Base-by-base conservation (phyloP, 2,113 vertebrate genomes). In the Corapipo altera region DNA sequence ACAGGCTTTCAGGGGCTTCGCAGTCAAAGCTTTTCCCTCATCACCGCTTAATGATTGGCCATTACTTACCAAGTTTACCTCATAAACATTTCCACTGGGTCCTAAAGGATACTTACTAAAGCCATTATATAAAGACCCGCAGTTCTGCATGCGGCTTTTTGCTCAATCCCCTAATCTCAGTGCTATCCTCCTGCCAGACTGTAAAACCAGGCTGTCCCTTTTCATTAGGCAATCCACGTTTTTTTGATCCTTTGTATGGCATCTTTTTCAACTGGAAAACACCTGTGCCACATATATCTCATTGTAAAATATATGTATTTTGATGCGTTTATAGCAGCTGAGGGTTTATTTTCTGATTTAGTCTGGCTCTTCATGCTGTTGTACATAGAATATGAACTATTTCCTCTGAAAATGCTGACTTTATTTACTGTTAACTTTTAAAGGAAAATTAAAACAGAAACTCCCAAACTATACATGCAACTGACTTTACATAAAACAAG, bases 81-180 rank as follows among this genome's bases (percentile, higher is more conserved):
- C 94, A 19, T 86, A 72, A 93, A 75, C 77, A 46, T 80, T 96
- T 96, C 96, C 35, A 5, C 96, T 74, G 93, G 94, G 94, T 96
- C 97, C 96, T 96, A 97, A 85, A 95, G 94, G 75, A 93, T 96
- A 87, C 97, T 95, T 76, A 62, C 93, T 90, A 97, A 97, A 97
- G 91, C 95, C 78, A 96, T 97, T 97, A 98, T 35, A 96, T 98
- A 96, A 96, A 96, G 91, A 51, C 69, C 65, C 5, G 66, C 85
- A 74, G 67, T 95, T 96, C 91, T 81, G 95, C 94, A 85, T 15
- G 73, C n/a, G 30, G 96, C 93, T 97, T 97, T 97, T 92, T 97
- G 93, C 94, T 97, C 97, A 97, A 97, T 96, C 97, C 96, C 69
- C 93, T 98, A 98, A 98, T 98, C 93, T 95, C 91, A 24, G 91